These are phyloP conservation scores for Cephus pulcher DNA, from an alignment of 2,888 invertebrate genomes.

Conservation along the genomic window DNA sequence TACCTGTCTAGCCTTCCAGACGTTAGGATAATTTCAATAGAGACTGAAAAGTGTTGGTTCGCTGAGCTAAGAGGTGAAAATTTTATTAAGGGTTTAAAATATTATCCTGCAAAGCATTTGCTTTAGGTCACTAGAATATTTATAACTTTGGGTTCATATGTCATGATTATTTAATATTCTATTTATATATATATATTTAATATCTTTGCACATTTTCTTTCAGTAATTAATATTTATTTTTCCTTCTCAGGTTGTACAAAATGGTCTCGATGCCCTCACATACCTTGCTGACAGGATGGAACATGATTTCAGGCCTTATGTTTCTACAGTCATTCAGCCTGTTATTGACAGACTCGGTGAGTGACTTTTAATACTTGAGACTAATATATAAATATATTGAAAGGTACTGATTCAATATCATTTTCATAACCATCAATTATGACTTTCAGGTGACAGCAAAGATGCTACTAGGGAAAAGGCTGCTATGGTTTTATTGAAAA, in stretches of 20 bases:
- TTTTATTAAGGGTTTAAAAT: background rate
- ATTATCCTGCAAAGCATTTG: background rate
- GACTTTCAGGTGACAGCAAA: slow-evolving; percentile 71
- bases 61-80: background rate
- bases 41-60: background rate
- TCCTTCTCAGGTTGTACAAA: slow-evolving; percentile 84
- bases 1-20: background rate
- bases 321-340: slow-evolving; percentile 84
- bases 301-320: slow-evolving; percentile 87
- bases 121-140: background rate
- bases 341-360: slow-evolving; percentile 82
- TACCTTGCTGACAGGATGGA: slow-evolving; percentile 89
- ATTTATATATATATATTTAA: too few species aligned
- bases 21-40: background rate
- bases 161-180: background rate
- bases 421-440: background rate
- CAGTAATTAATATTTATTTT: background rate
- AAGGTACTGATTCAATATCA: background rate
- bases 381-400: background rate
- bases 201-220: background rate
- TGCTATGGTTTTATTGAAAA: slow-evolving; percentile 77
- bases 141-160: background rate
- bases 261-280: slow-evolving; percentile 89
- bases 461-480: slow-evolving; percentile 80
- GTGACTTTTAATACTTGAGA: slow-evolving; percentile 39